Base-by-base conservation (phyloP, 1,140 invertebrate species). In the Trichoplusia ni region DNA sequence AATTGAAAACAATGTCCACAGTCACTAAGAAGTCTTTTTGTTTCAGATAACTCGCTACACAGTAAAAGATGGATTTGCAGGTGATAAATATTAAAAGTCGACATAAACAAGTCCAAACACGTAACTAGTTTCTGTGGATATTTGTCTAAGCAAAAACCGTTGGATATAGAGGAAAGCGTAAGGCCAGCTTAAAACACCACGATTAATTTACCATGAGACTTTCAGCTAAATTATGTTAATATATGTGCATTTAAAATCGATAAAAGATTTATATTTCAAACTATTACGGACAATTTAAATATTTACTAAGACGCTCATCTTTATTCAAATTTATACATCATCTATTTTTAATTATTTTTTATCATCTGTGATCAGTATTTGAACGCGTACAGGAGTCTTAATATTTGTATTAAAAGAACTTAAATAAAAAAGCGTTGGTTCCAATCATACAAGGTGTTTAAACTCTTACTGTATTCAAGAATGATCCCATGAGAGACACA, bases 111-210 rank as follows among this genome's bases (percentile, higher is more conserved):
- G 83, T 86, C 81, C 73, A 64, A 77, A 81, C 82, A 85, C 82
- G 82, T 86, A 87, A 85, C 86, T 86, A 87, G 86, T 87, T 87
- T 85, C 79, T 77, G 78, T 75, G 80, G 82, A 84, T 85, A 85
- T 89, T 87, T 85, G 83, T 89, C 84, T 85, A 86, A 87, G 77
- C 83, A 82, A 83, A 86, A 79, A 73, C 76, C 77, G 73, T 78
- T 75, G 74, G 77, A 68, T 79, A 76, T 77, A 69, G 79, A 74
- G 74, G 66, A 68, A 63, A 54, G 60, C 18, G 60, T 21, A 71
- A 59, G 79, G 75, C 73, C 37, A 18, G 6, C 2, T 42, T 54
- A 56, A 79, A 0, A 60, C 42, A 25, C 2, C 4, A 25, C 42
- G 56, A 35, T 47, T 47, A 23, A 35, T n/a, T 14, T 21, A n/a